Percentiles rank a stretch among this genome's conserved stretches.
These are phyloP conservation scores for Cecidostiba fungosa DNA, from an alignment of 2,888 invertebrate genomes.

Conservation along the genomic window DNA sequence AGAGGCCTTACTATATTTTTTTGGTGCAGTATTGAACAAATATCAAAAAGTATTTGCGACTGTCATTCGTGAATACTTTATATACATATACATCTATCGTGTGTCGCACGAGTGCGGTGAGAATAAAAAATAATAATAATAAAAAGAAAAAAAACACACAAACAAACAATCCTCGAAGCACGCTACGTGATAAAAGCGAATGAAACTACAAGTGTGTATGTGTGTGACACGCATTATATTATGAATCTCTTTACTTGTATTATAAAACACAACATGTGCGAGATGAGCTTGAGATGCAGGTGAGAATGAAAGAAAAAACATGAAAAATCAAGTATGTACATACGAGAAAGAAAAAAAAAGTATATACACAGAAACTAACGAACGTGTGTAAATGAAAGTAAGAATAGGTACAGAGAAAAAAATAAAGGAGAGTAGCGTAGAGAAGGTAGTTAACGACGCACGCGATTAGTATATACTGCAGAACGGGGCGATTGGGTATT, in stretches of 20 bases:
- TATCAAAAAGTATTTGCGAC: not conserved
- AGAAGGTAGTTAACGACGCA: conserved; percentile 45
- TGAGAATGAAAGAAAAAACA: conserved; percentile 20
- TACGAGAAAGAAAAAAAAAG: conserved; percentile 7
- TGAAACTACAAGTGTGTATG: conserved; percentile 39
- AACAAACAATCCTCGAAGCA: conserved; percentile 66
- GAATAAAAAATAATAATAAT: conserved; percentile 22
- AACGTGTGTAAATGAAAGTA: not conserved
- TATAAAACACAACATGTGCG: conserved; percentile 32
- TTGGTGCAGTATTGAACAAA: not conserved
- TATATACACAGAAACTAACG: conserved; percentile 15
- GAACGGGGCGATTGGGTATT: conserved; percentile 53
- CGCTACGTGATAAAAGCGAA: conserved; percentile 66
- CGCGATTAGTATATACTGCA: conserved; percentile 51
- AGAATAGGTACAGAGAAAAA: not conserved
- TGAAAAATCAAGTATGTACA: not conserved
- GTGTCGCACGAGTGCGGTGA: not conserved
- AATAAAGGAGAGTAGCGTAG: not conserved
- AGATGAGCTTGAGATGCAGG: conserved; percentile 50
- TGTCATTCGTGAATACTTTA: not conserved
- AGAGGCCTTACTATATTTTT: too few species aligned
- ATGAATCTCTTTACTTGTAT: not conserved
- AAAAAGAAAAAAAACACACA: conserved; percentile 37
- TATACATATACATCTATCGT: not conserved
- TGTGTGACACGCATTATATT: conserved; percentile 9